Base-by-base conservation (phyloP, 2,888 invertebrate species). In the Phalangium opilio region DNA sequence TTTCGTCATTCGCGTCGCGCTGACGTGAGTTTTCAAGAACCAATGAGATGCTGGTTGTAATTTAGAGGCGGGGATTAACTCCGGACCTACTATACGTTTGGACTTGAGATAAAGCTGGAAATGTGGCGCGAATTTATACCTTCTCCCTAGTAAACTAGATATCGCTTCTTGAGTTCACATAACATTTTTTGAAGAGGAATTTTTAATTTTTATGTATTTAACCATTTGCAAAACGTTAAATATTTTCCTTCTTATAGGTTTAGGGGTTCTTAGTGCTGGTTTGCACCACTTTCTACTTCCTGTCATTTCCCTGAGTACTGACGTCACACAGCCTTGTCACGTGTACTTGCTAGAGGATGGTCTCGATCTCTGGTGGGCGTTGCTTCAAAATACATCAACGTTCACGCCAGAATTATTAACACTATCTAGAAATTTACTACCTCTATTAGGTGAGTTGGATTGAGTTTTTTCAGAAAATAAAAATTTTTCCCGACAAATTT, bases 311-410 rank as follows among this genome's bases (percentile, higher is more conserved):
- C 63, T 79, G 50, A 81, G 82, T 48, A 87, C 89, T 0, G 82
- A 86, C 60, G 73, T 83, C 0, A 73, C 76, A 52, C 79, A 84
- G 62, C 79, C 46, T 76, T 81, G 68, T 36, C 84, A 89, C 64
- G 82, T 93, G 45, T 93, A 93, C 65, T 73, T 93, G 44, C 69
- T 90, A 57, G 91, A 91, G 66, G 93, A 95, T 63, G 90, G 89
- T 2, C 69, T 93, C 35, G 84, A 87, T 57, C 71, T 95, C 49
- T 93, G 93, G 90, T 72, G 81, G 45, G 81, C 82, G 0, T 75
- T 87, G 17, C 70, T 93, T 50, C 82, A 87, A 64, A 80, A 82
- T 63, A 75, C 76, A 0, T 75, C 81, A 0, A 67, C 72, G 1
- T 71, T 64, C 18, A 61, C 62, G 14, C 59, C 59, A 14, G 60